Conservation (phyloP, 2,888 invertebrate genomes). For the Nymphalis urticae region DNA sequence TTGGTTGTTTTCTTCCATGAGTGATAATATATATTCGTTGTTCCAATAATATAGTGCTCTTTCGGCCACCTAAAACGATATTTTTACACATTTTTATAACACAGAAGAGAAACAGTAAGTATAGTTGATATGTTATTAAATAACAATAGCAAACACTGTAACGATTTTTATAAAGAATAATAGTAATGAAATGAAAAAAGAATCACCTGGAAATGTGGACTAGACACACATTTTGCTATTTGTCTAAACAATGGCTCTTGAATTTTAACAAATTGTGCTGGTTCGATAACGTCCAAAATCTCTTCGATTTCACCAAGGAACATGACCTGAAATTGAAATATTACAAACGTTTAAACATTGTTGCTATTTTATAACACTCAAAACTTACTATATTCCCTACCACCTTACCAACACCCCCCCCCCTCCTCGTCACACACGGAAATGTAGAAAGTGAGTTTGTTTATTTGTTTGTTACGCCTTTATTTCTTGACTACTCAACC, state of each 20-base stretch:
- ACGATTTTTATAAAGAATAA: no score
- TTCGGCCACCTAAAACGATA: conserved; percentile 92
- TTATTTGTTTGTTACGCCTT: no score
- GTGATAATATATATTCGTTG: conserved; percentile 99
- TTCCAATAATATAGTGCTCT: conserved; percentile 99
- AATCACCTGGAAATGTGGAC: conserved; percentile 98
- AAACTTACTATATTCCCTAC: no score
- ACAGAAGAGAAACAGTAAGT: background rate
- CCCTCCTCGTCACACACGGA: no score
- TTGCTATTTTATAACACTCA: background rate
- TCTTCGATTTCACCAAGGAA: conserved; percentile 99
- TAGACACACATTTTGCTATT: conserved; percentile 99
- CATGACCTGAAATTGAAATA: conserved; percentile 88
- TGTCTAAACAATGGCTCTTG: conserved; percentile 99
- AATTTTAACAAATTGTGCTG: conserved; percentile 98
- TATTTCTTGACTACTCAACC: no score
- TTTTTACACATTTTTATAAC: background rate
- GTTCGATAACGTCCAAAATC: conserved; percentile 99
- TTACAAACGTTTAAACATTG: background rate
- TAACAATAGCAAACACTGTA: no score
- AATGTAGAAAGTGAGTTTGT: no score
- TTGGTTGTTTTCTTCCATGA: conserved; percentile 99
- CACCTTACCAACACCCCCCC: no score
- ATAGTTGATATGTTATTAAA: no score
- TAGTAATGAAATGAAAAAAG: no score